These are phyloP conservation scores for Sesia apiformis DNA, from an alignment of 2,888 invertebrate genomes.

Conservation along the genomic window DNA sequence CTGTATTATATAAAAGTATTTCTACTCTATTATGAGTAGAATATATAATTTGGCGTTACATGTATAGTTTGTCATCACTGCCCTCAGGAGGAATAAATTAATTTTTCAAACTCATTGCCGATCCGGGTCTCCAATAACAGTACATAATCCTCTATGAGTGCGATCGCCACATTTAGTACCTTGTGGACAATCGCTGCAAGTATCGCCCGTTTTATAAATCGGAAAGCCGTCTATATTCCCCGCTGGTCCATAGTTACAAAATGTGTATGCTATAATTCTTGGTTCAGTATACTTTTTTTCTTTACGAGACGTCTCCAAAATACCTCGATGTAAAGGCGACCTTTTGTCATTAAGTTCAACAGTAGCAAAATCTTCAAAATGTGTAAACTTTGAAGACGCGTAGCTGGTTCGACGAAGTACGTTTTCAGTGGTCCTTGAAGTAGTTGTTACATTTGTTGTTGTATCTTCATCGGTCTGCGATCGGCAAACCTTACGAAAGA, in stretches of 20 bases:
- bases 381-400: slow-evolving; percentile 24
- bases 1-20: too few relatives aligned
- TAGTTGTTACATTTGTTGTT: slow-evolving; percentile 14
- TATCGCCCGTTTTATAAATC: slow-evolving; percentile 50
- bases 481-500: slow-evolving; percentile 37
- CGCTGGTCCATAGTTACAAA: slow-evolving; percentile 66
- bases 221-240: slow-evolving; percentile 65
- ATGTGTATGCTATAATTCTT: slow-evolving; percentile 52
- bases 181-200: slow-evolving; percentile 54
- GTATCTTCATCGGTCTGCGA: slow-evolving; percentile 5
- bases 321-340: slow-evolving; percentile 47
- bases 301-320: slow-evolving; percentile 13
- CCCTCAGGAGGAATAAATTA: too few relatives aligned
- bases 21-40: too few relatives aligned
- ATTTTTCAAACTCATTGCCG: neutral
- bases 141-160: slow-evolving; percentile 53
- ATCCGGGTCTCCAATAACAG: slow-evolving; percentile 50
- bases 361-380: slow-evolving; percentile 36
- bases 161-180: slow-evolving; percentile 51
- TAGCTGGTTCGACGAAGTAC: slow-evolving; percentile 45
- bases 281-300: slow-evolving; percentile 27
- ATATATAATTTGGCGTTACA: too few relatives aligned
- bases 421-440: slow-evolving; percentile 25
- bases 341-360: slow-evolving; percentile 17
- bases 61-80: too few relatives aligned